Evolutionary conservation across 2,113 vertebrate genomes (phyloP), one percentile per base, ranked within the genome.

Genomic region (Cinclus cinclus): DNA sequence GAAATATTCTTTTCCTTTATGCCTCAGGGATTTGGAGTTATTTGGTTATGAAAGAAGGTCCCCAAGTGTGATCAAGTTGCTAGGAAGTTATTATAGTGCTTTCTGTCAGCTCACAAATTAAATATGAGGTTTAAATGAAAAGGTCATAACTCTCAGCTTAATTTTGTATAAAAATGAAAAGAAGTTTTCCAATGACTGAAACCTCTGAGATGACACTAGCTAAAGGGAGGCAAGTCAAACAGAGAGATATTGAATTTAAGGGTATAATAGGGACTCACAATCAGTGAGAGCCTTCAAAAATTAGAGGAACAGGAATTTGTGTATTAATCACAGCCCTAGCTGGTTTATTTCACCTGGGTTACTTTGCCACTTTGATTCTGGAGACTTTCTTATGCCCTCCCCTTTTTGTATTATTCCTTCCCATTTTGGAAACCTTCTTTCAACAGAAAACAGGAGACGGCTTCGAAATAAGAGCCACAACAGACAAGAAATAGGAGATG

Each of bases 51-150:
- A 94, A 95, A 77, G n/a, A 90, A 78, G 31, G 39, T 73, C 53
- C 20, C 28, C 87, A 70, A 85, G n/a, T 55, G 50, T 55, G 77
- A 80, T 67, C 50, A 37, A 84, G 49, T 87, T 75, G 69, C 17
- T 85, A 59, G 41, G 65, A 96, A 91, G 93, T 94, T 71, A 90
- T 58, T 47, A 42, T 47, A 21, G 16, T 50, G 31, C 9, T 55
- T 88, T 96, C 79, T 94, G 41, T 20, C 76, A 68, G 46, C 30
- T 79, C 68, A 81, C 21, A 82, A 79, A 85, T 73, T 83, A 81
- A 85, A 89, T 85, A 79, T 13, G 18, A 85, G 89, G 31, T 71
- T 60, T 60, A 96, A 93, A 89, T 76, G 77, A 93, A 95, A 96
- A 92, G 70, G 53, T 94, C 46, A 55, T 25, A 80, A 55, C 37